phyloP scores from a whole-genome alignment of 2,113 vertebrate species.

The Ochotona curzoniae region DNA sequence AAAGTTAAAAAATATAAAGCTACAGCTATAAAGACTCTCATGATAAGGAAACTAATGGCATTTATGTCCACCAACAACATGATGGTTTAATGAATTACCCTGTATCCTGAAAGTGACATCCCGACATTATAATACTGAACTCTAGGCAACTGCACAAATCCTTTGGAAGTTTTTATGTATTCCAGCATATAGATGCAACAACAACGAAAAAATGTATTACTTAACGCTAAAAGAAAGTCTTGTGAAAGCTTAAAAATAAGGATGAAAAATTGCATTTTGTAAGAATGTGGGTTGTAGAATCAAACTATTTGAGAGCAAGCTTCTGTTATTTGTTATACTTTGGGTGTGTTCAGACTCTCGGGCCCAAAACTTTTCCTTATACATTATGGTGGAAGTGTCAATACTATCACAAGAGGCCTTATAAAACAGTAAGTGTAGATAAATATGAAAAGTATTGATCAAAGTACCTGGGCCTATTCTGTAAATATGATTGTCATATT shows the following conservation, averaged over 20 bases:
- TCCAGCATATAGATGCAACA: neutral
- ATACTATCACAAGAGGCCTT: neutral
- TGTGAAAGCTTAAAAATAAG: neutral
- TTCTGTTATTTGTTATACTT: neutral
- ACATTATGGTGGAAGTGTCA: neutral
- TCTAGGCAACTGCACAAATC: neutral
- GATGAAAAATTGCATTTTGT: neutral
- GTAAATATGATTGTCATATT: neutral
- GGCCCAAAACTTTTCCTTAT: neutral
- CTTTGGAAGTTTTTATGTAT: neutral
- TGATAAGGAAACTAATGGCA: neutral
- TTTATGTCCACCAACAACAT: neutral
- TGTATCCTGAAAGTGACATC: neutral
- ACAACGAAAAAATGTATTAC: neutral
- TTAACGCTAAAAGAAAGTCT: neutral
- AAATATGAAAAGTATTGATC: neutral
- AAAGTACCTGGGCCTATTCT: neutral
- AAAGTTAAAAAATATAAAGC: neutral
- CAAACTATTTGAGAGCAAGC: neutral
- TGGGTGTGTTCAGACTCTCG: neutral
- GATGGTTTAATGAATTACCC: neutral
- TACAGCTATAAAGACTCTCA: neutral
- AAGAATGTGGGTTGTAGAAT: neutral
- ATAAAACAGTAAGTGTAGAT: neutral
- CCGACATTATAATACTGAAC: neutral